A percentile compares a stretch with the other conserved stretches of the same genome.
These are phyloP conservation scores for human (Homo sapiens) DNA, from an alignment of 2,113 vertebrate genomes.

Conservation along the genomic window DNA sequence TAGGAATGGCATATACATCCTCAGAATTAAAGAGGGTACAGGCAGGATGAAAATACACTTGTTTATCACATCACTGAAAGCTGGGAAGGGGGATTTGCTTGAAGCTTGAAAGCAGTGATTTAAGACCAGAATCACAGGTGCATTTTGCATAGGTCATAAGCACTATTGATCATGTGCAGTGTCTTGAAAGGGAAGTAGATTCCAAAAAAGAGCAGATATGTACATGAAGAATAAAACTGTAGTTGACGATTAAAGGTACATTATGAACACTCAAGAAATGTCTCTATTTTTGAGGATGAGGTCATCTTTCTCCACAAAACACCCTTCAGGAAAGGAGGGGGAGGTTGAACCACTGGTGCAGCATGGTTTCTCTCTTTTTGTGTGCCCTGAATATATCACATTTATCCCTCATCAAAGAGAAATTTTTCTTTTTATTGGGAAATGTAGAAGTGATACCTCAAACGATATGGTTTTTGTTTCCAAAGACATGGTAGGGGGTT, in stretches of 20 bases:
- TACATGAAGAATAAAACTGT: constrained; percentile 10
- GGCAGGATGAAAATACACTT: not conserved
- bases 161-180: not conserved
- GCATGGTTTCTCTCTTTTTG: not conserved
- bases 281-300: not conserved
- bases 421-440: not conserved
- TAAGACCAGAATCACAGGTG: not conserved
- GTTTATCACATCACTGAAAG: not conserved
- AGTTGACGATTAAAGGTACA: not conserved
- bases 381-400: not conserved
- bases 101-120: not conserved
- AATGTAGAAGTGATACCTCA: not conserved
- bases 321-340: not conserved
- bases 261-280: not conserved
- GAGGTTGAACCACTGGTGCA: not conserved
- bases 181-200: not conserved
- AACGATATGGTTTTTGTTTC: not conserved
- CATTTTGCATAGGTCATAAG: not conserved
- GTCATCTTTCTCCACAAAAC: not conserved
- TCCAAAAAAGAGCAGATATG: not conserved
- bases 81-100: not conserved
- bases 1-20: not conserved
- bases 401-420: not conserved
- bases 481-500: not conserved
- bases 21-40: not conserved